Conservation (phyloP, 2,113 vertebrate species). For the Myxocyprinus asiaticus region DNA sequence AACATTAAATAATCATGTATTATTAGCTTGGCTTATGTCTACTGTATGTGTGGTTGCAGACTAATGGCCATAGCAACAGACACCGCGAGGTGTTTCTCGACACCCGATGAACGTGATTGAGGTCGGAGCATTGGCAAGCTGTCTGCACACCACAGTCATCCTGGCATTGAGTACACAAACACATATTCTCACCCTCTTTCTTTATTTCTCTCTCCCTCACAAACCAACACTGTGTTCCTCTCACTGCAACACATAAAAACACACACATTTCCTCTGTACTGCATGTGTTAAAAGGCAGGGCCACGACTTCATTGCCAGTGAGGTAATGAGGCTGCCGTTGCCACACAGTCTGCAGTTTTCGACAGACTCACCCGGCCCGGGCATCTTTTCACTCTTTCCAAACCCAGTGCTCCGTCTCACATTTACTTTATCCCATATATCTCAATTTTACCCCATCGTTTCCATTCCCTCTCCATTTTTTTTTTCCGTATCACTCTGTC, state of each 20-base stretch:
- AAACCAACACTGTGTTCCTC: constrained; percentile 38
- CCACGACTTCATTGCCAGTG: constrained; percentile 37
- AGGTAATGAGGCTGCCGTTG: constrained; percentile 38
- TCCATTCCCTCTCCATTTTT: constrained; percentile 14
- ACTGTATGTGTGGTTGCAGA: constrained; percentile 42
- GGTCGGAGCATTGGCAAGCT: constrained; percentile 52
- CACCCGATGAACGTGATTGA: constrained; percentile 53
- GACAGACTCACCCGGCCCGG: constrained; percentile 31
- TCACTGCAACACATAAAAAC: constrained; percentile 37
- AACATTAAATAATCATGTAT: constrained; percentile 51
- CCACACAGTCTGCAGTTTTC: constrained; percentile 42
- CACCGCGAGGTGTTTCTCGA: constrained; percentile 39
- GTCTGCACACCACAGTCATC: constrained; percentile 48
- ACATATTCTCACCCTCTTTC: constrained; percentile 36
- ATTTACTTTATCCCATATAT: constrained; percentile 22
- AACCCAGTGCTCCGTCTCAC: neutral
- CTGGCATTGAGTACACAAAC: constrained; percentile 44
- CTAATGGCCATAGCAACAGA: constrained; percentile 57
- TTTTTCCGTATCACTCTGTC: neutral
- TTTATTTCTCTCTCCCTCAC: constrained; percentile 43
- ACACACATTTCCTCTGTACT: constrained; percentile 45
- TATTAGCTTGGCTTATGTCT: constrained; percentile 43
- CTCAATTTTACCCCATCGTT: neutral
- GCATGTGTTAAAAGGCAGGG: constrained; percentile 37
- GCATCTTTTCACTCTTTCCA: constrained; percentile 50